Evolutionary conservation across 2,888 invertebrate genomes (phyloP).

Genomic region (Clusia tigrina): DNA sequence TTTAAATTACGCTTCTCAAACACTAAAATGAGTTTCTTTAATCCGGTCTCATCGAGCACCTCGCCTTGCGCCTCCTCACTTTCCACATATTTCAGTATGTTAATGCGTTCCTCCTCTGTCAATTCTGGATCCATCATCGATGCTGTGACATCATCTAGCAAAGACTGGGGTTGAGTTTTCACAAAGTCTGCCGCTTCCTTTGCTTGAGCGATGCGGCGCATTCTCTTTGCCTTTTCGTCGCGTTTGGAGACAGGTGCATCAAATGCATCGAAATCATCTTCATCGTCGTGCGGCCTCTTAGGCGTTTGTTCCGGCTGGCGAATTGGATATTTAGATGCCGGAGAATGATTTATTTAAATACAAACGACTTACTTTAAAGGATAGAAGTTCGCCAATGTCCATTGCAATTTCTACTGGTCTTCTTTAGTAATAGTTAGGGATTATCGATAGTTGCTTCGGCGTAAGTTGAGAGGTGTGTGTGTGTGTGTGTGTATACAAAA

Average conservation of each 20-base stretch:
- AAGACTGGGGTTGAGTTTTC: constrained; percentile 54
- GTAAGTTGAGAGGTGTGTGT: no score
- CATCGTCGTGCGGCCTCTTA: constrained; percentile 70
- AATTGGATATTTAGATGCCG: not conserved
- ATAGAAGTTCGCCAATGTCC: constrained; percentile 70
- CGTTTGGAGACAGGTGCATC: constrained; percentile 38
- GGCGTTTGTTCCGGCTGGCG: constrained; percentile 88
- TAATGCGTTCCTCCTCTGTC: constrained; percentile 78
- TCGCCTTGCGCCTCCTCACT: constrained; percentile 85
- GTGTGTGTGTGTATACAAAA: no score
- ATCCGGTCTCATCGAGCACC: constrained; percentile 83
- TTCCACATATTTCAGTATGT: constrained; percentile 84
- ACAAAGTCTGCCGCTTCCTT: constrained; percentile 66
- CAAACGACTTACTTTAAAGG: constrained; percentile 66
- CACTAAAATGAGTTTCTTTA: constrained; percentile 87
- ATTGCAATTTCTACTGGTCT: constrained; percentile 50
- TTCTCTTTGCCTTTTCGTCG: constrained; percentile 70
- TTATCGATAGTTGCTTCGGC: not conserved
- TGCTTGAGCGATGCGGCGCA: constrained; percentile 69
- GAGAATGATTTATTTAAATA: not conserved
- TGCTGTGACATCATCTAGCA: constrained; percentile 65
- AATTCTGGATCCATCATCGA: constrained; percentile 62
- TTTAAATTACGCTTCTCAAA: constrained; percentile 94
- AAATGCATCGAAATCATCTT: constrained; percentile 71
- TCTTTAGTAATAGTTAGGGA: not conserved